phyloP scores from a whole-genome alignment of 2,888 invertebrate species.

The Eucriotettix oculatus region DNA sequence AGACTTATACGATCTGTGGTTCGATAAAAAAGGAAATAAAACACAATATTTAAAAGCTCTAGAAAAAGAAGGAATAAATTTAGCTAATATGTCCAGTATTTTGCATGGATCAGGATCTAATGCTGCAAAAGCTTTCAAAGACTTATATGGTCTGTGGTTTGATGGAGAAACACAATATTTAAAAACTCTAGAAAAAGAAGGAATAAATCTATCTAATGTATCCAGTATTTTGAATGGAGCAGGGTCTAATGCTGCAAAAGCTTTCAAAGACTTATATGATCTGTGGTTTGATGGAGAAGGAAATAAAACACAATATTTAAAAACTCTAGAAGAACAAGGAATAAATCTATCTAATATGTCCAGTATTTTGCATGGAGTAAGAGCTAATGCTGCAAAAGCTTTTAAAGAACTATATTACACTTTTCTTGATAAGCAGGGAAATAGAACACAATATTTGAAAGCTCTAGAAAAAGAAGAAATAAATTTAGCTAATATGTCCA shows the following conservation, averaged over 20 bases:
- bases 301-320: neutral
- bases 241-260: constrained; percentile 16
- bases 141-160: neutral
- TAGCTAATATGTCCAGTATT: neutral
- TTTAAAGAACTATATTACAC: constrained; percentile 19
- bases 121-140: neutral
- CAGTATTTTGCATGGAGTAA: constrained; percentile 17
- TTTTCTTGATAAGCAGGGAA: constrained; percentile 18
- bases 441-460: constrained; percentile 6
- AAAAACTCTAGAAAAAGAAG: neutral
- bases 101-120: neutral
- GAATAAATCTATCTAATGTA: constrained; percentile 15
- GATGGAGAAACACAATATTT: neutral
- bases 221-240: constrained; percentile 18
- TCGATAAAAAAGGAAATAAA: neutral
- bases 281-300: neutral
- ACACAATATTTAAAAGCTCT: neutral
- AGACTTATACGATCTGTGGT: neutral
- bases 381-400: constrained; percentile 16
- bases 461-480: neutral
- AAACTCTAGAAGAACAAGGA: constrained; percentile 2
- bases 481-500: constrained; percentile 15
- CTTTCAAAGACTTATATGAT: constrained; percentile 19
- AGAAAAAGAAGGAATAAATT: neutral
- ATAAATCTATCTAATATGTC: constrained; percentile 16